A percentile compares a stretch with the other conserved stretches of the same genome.
Evolutionary conservation across 2,797 vertebrate species (phyloP).

Genomic region (Artibeus jamaicensis): DNA sequence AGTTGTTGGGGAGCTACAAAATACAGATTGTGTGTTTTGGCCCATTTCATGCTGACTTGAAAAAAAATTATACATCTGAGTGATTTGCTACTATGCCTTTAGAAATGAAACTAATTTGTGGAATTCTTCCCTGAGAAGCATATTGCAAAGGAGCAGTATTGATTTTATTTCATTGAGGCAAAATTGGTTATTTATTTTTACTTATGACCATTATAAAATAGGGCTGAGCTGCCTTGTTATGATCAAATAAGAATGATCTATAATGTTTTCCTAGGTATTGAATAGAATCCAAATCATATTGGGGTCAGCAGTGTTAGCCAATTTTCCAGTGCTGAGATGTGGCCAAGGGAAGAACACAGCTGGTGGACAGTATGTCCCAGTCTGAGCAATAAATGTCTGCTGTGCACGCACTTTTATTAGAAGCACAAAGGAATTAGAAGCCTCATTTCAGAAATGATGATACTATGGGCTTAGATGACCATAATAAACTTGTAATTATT

Average conservation of each 20-base stretch:
- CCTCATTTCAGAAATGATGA: constrained; percentile 13
- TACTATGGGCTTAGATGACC: not conserved
- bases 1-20: not conserved
- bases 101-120: constrained; percentile 53
- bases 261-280: constrained; percentile 65
- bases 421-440: not conserved
- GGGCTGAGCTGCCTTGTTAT: constrained; percentile 45
- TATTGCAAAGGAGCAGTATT: constrained; percentile 64
- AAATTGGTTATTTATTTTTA: constrained; percentile 77
- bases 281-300: constrained; percentile 52
- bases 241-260: constrained; percentile 72
- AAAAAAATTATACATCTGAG: not conserved
- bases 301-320: constrained; percentile 59
- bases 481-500: constrained; percentile 51
- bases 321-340: constrained; percentile 16
- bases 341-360: not conserved
- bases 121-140: constrained; percentile 47
- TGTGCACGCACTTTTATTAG: not conserved
- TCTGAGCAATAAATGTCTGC: not conserved
- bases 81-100: constrained; percentile 23
- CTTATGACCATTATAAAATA: constrained; percentile 74
- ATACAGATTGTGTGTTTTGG: constrained; percentile 16
- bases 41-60: not conserved
- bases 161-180: constrained; percentile 72
- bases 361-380: not conserved